These are phyloP conservation scores for Sus scrofa DNA, from an alignment of 2,113 vertebrate species.

Conservation along the genomic window T2T-Sscrofa CM000819.6:2476001-2476500, in stretches of 20 bases:
- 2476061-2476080: rapidly evolving
- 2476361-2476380: not conserved
- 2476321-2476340: not conserved
- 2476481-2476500: not conserved
- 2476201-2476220: not conserved
- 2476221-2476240: rapidly evolving
- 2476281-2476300: rapidly evolving
- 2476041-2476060: rapidly evolving
- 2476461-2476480: no score
- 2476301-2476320: rapidly evolving
- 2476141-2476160: rapidly evolving
- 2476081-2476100: rapidly evolving
- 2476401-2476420: rapidly evolving
- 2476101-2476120: rapidly evolving
- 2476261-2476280: rapidly evolving
- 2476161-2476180: not conserved
- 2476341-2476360: rapidly evolving
- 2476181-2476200: not conserved
- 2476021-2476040: rapidly evolving
- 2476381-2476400: not conserved
- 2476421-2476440: not conserved
- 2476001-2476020: not conserved
- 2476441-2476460: no score
- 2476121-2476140: rapidly evolving
- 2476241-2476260: not conserved